phyloP scores from a whole-genome alignment of 2,113 vertebrate species.

The Tragelaphus strepsiceros region DNA sequence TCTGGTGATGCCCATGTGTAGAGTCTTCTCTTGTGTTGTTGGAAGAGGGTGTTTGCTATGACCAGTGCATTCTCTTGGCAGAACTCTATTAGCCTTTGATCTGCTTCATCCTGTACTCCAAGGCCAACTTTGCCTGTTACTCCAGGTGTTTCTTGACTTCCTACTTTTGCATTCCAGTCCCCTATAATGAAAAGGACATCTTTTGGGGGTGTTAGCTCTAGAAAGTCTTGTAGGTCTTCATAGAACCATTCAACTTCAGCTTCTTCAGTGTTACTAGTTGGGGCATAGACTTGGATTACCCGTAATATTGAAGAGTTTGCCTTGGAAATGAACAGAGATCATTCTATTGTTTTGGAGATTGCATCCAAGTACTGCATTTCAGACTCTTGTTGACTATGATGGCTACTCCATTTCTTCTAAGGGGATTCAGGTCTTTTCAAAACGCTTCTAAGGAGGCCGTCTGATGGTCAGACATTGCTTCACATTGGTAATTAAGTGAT shows the following conservation, averaged over 20 bases:
- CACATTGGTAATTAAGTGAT: background rate
- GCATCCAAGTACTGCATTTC: background rate
- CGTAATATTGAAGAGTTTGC: background rate
- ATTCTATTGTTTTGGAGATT: background rate
- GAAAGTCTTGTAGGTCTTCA: background rate
- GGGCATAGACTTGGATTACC: background rate
- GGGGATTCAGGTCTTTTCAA: background rate
- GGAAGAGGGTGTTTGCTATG: background rate
- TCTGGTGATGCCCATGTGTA: background rate
- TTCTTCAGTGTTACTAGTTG: background rate
- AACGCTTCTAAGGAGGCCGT: background rate
- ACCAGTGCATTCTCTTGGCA: background rate
- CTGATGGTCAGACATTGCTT: background rate
- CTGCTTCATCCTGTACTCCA: background rate
- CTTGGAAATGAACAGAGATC: background rate
- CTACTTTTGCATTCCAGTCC: background rate
- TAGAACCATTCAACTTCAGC: background rate
- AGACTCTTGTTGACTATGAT: background rate
- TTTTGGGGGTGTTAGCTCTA: background rate
- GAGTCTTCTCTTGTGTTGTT: background rate
- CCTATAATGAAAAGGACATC: background rate
- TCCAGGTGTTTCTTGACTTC: background rate
- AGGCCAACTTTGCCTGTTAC: background rate
- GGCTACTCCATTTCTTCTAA: background rate
- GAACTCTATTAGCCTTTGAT: background rate